Evolutionary conservation across 2,113 vertebrate species (phyloP).

Genomic region (Lophius piscatorius): DNA sequence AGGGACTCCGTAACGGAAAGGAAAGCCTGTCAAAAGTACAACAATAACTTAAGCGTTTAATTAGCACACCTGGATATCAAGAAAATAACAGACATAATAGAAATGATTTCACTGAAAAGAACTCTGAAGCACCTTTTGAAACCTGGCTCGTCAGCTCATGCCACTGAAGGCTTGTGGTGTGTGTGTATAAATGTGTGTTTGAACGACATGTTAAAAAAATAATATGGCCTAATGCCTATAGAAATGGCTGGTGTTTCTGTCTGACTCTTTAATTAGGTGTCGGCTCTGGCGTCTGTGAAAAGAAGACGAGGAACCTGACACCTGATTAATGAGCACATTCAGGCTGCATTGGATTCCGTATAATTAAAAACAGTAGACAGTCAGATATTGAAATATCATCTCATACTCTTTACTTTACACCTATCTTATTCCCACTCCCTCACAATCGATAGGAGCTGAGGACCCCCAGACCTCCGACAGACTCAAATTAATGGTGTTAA

Average conservation of each 20-base stretch:
- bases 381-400: constrained; percentile 75
- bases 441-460: constrained; percentile 71
- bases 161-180: background rate
- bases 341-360: constrained; percentile 70
- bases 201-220: background rate
- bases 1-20: background rate
- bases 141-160: background rate
- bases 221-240: background rate
- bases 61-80: constrained; percentile 6
- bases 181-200: background rate
- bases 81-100: background rate
- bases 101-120: constrained; percentile 3
- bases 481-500: constrained; percentile 23
- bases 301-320: constrained; percentile 50
- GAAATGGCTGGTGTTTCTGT: constrained; percentile 8
- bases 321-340: constrained; percentile 78
- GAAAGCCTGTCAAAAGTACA: background rate
- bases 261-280: constrained; percentile 70
- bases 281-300: constrained; percentile 55
- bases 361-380: constrained; percentile 51
- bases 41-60: background rate
- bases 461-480: constrained; percentile 30
- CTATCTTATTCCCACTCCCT: constrained; percentile 58
- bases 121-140: constrained; percentile 1
- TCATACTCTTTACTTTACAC: constrained; percentile 68